Evolutionary conservation across 64 coral and sea anemone species (phyloP).

Genomic region (Montipora cactus): DNA sequence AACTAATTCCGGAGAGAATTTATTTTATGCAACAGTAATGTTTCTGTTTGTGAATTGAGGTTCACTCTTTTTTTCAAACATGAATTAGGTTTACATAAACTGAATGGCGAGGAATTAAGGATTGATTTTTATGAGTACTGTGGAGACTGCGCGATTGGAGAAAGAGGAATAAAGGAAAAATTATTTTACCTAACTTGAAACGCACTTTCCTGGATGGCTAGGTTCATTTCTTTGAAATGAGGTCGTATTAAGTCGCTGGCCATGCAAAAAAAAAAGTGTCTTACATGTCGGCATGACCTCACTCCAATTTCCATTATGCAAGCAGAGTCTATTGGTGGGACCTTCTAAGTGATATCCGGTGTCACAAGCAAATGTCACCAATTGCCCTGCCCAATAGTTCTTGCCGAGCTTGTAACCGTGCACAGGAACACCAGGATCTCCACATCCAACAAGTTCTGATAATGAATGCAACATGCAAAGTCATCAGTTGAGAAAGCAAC

Average conservation of each 20-base stretch:
- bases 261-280: neutral
- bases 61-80: no score
- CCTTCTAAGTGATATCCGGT: constrained; percentile 75
- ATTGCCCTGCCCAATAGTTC: constrained; percentile 68
- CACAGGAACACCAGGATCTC: constrained; percentile 58
- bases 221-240: neutral
- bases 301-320: constrained; percentile 67
- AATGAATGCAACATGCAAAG: neutral
- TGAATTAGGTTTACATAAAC: no score
- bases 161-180: no score
- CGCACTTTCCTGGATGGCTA: neutral
- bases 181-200: neutral
- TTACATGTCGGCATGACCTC: constrained; percentile 62
- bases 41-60: no score
- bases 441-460: constrained; percentile 57
- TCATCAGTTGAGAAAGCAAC: neutral
- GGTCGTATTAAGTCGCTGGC: no score
- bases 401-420: constrained; percentile 58
- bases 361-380: constrained; percentile 73
- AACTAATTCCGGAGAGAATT: no score
- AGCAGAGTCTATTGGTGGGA: constrained; percentile 59
- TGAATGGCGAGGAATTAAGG: no score
- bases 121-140: no score
- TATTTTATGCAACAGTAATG: no score
- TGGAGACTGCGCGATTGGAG: no score